Conservation (phyloP, 2,888 invertebrate species). For the Apomyelois bistriatella region DNA sequence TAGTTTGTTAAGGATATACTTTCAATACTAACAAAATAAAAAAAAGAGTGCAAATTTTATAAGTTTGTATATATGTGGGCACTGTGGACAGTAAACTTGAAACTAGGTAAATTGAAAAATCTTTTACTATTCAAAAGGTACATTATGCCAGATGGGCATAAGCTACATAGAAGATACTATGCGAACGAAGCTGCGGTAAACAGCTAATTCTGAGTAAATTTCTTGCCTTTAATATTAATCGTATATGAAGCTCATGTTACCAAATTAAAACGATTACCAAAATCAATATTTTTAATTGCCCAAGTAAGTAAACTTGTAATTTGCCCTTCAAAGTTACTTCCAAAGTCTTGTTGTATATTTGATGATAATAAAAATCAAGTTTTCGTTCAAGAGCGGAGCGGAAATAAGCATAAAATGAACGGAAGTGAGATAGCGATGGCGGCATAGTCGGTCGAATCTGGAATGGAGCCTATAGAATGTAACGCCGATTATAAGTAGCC, state of each 20-base stretch:
- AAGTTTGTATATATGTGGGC: too few relatives aligned
- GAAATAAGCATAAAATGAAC: conserved; percentile 48
- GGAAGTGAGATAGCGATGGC: conserved; percentile 36
- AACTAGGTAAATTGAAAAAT: too few relatives aligned
- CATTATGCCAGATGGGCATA: too few relatives aligned
- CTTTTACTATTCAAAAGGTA: too few relatives aligned
- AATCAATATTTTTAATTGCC: not conserved
- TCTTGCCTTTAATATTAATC: too few relatives aligned
- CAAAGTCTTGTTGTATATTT: conserved; percentile 28
- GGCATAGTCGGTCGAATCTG: conserved; percentile 3
- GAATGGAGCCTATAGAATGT: conserved; percentile 24
- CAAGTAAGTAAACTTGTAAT: not conserved
- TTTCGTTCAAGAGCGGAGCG: conserved; percentile 42
- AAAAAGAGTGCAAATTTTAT: too few relatives aligned
- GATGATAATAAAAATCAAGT: conserved; percentile 34
- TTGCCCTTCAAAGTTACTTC: not conserved
- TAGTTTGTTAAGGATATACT: too few relatives aligned
- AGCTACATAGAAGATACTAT: too few relatives aligned
- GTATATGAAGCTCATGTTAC: not conserved
- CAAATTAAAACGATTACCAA: not conserved
- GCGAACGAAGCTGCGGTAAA: too few relatives aligned
- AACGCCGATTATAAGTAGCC: conserved; percentile 28
- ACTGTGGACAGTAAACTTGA: too few relatives aligned
- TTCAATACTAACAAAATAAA: too few relatives aligned
- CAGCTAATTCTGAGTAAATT: too few relatives aligned